phyloP scores from a whole-genome alignment of 2,113 vertebrate genomes.

The Tretioscincus oriximinensis region DNA sequence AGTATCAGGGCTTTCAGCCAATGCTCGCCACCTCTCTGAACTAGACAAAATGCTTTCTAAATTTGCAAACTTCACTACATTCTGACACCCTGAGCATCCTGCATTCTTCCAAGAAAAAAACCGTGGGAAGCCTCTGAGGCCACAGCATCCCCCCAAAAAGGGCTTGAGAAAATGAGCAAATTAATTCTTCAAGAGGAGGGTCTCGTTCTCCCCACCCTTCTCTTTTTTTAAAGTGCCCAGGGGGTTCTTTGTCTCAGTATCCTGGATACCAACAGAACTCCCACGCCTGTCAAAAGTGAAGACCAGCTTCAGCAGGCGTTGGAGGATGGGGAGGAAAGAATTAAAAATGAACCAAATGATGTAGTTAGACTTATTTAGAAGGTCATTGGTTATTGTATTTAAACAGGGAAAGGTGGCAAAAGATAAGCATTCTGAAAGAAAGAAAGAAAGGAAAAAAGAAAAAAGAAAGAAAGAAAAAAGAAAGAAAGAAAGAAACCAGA shows the following conservation, averaged over 20 bases:
- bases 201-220: slow-evolving; percentile 14
- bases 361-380: neutral
- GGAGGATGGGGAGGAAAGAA: neutral
- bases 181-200: slow-evolving; percentile 51
- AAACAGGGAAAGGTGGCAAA: neutral
- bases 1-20: slow-evolving; percentile 46
- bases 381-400: neutral
- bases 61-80: slow-evolving; percentile 53
- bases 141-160: slow-evolving; percentile 27
- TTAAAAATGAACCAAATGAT: neutral
- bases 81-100: slow-evolving; percentile 36
- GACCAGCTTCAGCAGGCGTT: slow-evolving; percentile 45
- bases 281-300: slow-evolving; percentile 61
- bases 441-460: too few species aligned
- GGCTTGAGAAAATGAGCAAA: slow-evolving; percentile 54
- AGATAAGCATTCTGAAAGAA: neutral
- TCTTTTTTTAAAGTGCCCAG: slow-evolving; percentile 36
- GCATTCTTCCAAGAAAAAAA: slow-evolving; percentile 33
- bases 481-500: too few species aligned
- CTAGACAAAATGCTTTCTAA: slow-evolving; percentile 34
- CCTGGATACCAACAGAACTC: slow-evolving; percentile 67
- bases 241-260: slow-evolving; percentile 67
- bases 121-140: slow-evolving; percentile 34
- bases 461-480: too few species aligned
- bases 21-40: slow-evolving; percentile 44